These are phyloP conservation scores for Lasioglossum morio DNA, from an alignment of 2,888 invertebrate species.

Conservation along the genomic window DNA sequence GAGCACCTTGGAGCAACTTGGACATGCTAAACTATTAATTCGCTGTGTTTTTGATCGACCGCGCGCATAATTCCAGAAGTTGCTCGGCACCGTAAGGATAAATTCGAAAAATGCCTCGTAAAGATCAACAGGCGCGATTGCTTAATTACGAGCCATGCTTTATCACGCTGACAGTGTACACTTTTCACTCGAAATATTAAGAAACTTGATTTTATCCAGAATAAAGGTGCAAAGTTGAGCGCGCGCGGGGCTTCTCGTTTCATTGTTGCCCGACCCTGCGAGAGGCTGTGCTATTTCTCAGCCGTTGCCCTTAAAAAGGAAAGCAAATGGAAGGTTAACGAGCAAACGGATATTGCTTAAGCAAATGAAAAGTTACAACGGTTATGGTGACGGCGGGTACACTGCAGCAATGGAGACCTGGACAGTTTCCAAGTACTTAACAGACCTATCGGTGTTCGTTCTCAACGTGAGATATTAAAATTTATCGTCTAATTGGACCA, in stretches of 20 bases:
- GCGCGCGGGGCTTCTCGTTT: no score
- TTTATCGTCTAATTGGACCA: background rate
- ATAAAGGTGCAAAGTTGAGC: background rate
- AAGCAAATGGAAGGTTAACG: background rate
- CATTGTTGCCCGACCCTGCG: background rate
- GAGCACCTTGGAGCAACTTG: conserved; percentile 39
- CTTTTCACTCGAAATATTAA: background rate
- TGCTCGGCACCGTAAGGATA: background rate
- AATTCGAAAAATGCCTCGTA: background rate
- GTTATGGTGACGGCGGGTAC: background rate
- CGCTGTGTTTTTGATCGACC: conserved; percentile 41
- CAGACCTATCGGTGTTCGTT: conserved; percentile 5
- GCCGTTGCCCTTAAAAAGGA: background rate
- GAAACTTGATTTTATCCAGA: background rate
- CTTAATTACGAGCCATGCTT: background rate
- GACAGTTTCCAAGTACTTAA: conserved; percentile 35
- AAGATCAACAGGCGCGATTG: background rate
- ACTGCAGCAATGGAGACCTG: background rate
- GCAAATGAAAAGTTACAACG: conserved; percentile 34
- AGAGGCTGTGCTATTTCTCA: background rate
- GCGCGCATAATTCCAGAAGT: conserved; percentile 30
- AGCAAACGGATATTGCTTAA: conserved; percentile 10
- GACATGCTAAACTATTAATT: conserved; percentile 50
- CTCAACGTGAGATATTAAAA: background rate
- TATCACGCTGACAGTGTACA: background rate